Evolutionary conservation across 2,888 invertebrate species (phyloP).

Genomic region (Acronicta alni): DNA sequence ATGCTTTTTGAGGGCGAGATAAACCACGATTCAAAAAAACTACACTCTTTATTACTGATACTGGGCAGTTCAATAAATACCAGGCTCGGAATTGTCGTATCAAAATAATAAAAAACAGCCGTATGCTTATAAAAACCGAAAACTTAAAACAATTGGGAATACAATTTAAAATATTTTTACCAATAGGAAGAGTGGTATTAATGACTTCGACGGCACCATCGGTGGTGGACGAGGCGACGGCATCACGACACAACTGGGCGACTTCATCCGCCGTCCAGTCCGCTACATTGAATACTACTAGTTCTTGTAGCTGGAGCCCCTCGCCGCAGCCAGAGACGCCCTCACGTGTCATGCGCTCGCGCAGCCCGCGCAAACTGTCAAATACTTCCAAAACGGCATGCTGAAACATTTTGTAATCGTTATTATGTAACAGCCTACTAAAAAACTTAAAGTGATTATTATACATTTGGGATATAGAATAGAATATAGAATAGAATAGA

Average conservation of each 20-base stretch:
- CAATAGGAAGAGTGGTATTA: constrained; percentile 67
- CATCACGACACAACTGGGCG: constrained; percentile 75
- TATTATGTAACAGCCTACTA: neutral
- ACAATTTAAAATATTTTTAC: constrained; percentile 50
- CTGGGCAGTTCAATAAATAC: no score
- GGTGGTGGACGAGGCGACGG: constrained; percentile 61
- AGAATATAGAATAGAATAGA: no score
- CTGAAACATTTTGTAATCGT: constrained; percentile 59
- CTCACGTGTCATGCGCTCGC: constrained; percentile 75
- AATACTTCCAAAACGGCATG: constrained; percentile 79
- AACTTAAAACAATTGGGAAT: no score
- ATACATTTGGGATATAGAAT: no score
- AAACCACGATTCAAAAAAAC: no score
- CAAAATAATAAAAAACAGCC: no score
- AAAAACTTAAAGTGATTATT: neutral
- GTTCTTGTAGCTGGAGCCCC: constrained; percentile 67
- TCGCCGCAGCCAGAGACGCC: constrained; percentile 71
- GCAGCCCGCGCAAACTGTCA: constrained; percentile 70
- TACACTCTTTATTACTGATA: no score
- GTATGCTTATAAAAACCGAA: no score
- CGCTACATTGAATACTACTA: constrained; percentile 81
- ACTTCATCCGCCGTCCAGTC: constrained; percentile 83
- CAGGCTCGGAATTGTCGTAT: no score
- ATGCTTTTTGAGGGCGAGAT: no score
- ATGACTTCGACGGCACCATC: constrained; percentile 72